Evolutionary conservation across 2,113 vertebrate species (phyloP), one percentile per base, ranked within the genome.

Genomic region (Rostratula benghalensis): DNA sequence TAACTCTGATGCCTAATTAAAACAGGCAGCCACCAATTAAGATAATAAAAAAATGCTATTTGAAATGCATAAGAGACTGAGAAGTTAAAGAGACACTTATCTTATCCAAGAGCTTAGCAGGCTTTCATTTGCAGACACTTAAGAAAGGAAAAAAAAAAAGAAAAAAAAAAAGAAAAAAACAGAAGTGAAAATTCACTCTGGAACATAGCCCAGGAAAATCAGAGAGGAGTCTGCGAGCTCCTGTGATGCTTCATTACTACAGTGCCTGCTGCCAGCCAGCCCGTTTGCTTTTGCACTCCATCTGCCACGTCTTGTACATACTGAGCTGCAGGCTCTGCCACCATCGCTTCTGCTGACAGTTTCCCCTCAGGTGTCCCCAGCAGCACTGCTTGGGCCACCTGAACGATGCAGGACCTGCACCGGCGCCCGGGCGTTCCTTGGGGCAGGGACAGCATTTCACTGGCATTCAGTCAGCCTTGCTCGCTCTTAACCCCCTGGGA

Each of bases 291-390:
- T 96, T 92, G 92, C 77, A 84, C 92, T 94, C 96, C 96, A 97
- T 97, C 96, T 97, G 96, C 87, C 80, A 89, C 14, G 21, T 89
- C 96, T 94, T 96, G 94, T 96, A 91, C n/a, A 5, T 12, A 46
- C 60, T 59, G 90, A 84, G 92, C 68, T 50, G 35, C 83, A 50
- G 69, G 63, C 39, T 79, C 77, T 84, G 86, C 69, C 24, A 3
- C 56, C 83, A 71, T 69, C 70, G 7, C 61, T 93, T 61, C 33
- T 73, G 57, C 13, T 84, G 88, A 79, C 84, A 71, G 70, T 3
- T 45, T 18, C 68, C 60, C 76, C 64, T 59, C 54, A 48, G 75
- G 85, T 88, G 86, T 88, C 71, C 75, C 83, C 27, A 83, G 4
- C 3, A 1, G 59, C 60, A 22, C 60, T 12, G 39, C 89, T 56